phyloP scores from a whole-genome alignment of 92 coral and sea anemone species.

The Metridium senile region DNA sequence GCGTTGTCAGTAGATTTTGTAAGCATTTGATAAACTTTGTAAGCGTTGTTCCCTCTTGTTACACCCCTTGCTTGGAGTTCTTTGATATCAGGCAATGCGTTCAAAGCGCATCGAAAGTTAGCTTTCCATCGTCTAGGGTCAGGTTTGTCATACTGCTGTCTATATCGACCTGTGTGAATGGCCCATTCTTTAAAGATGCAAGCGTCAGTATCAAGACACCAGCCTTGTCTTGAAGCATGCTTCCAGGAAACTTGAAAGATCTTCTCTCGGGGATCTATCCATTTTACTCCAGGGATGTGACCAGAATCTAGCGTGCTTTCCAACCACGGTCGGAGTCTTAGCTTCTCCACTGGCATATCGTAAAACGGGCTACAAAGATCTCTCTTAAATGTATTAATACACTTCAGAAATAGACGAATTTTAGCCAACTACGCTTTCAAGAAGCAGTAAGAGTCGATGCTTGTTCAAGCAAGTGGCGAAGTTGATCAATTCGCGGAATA shows the following conservation, averaged over 20 bases:
- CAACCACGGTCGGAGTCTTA: conserved; percentile 96
- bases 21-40: conserved; percentile 87
- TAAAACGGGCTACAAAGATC: too few species aligned
- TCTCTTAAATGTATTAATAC: too few species aligned
- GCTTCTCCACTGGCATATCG: conserved; percentile 88
- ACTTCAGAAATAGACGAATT: too few species aligned
- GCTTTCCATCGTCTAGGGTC: conserved; percentile 99
- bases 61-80: conserved; percentile 87
- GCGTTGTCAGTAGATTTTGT: conserved; percentile 25
- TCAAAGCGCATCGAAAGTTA: conserved; percentile 97
- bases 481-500: conserved; percentile 23
- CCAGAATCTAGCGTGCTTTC: conserved; percentile 67
- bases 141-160: conserved; percentile 70
- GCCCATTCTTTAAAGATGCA: conserved; percentile 94
- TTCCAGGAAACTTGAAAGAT: conserved; percentile 95
- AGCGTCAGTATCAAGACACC: conserved; percentile 80
- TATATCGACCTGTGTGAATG: conserved; percentile 84
- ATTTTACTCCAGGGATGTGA: conserved; percentile 75
- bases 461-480: too few species aligned
- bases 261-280: conserved; percentile 77
- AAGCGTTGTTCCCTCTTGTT: conserved; percentile 90
- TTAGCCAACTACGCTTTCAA: too few species aligned
- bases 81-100: conserved; percentile 90
- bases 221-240: conserved; percentile 98
- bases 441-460: too few species aligned